A percentile compares a stretch with the other conserved stretches of the same genome.
phyloP scores from a whole-genome alignment of 2,888 invertebrate genomes.

The Lasioglossum oenotherae region DNA sequence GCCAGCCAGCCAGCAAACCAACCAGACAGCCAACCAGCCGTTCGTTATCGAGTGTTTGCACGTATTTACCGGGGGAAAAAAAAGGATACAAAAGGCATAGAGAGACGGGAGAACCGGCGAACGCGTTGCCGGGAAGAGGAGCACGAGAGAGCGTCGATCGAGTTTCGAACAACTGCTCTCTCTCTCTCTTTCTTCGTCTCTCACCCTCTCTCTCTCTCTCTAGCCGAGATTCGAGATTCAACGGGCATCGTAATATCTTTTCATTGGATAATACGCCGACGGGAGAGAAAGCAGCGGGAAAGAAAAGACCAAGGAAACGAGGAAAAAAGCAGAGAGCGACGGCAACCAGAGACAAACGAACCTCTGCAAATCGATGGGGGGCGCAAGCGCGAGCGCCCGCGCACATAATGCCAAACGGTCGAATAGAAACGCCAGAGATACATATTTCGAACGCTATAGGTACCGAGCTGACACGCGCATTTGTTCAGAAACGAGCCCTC shows the following conservation, averaged over 20 bases:
- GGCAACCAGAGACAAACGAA: conserved; percentile 6
- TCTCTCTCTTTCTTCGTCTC: background rate
- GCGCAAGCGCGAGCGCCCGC: background rate
- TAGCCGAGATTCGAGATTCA: background rate
- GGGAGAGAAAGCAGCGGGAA: too few relatives aligned
- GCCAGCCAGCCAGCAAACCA: background rate
- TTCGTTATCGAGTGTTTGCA: conserved; percentile 14
- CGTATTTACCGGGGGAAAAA: conserved; percentile 11
- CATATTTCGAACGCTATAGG: conserved; percentile 9
- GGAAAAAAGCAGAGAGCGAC: background rate
- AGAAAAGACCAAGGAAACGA: background rate
- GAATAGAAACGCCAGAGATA: conserved; percentile 10
- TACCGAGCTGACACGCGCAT: background rate
- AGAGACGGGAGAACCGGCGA: background rate
- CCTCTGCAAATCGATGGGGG: background rate
- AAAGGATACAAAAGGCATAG: conserved; percentile 7
- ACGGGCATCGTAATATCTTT: conserved; percentile 4
- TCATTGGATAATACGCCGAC: background rate
- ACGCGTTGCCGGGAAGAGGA: conserved; percentile 2
- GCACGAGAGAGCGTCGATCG: background rate
- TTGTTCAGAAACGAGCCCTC: background rate
- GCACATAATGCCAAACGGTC: background rate
- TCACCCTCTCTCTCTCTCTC: background rate
- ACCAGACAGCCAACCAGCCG: conserved; percentile 7
- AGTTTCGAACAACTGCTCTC: background rate